phyloP scores from a whole-genome alignment of 2,113 vertebrate genomes.

The Cyprinus carpio region DNA sequence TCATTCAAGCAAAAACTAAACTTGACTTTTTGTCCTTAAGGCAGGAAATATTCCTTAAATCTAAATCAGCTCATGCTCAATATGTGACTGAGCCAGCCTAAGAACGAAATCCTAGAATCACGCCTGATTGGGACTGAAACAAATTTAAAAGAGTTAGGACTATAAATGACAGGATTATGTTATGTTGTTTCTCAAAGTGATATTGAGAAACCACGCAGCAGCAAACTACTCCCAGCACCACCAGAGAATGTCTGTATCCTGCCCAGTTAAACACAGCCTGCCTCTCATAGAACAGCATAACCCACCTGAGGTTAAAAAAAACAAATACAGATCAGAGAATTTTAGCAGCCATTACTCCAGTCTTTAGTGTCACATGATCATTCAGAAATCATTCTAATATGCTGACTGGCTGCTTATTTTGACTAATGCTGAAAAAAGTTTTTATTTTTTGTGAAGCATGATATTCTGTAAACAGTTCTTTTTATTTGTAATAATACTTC shows the following conservation, averaged over 20 bases:
- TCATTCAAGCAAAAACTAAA: not conserved
- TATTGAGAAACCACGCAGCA: slow-evolving; percentile 64
- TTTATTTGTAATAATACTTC: too few relatives aligned
- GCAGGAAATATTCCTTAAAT: not conserved
- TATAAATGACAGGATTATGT: not conserved
- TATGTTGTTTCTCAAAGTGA: slow-evolving; percentile 62
- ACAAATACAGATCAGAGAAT: not conserved
- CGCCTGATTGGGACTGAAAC: not conserved
- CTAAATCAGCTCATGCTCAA: not conserved
- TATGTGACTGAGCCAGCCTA: not conserved
- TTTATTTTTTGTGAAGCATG: not conserved
- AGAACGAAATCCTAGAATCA: not conserved
- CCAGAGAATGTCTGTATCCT: slow-evolving; percentile 58
- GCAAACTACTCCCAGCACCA: slow-evolving; percentile 60
- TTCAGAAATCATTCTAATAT: too few relatives aligned
- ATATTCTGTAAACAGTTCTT: too few relatives aligned
- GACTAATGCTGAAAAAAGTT: too few relatives aligned
- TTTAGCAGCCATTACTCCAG: too few relatives aligned
- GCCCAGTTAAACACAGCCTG: slow-evolving; percentile 45
- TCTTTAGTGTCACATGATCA: too few relatives aligned
- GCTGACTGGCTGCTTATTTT: too few relatives aligned
- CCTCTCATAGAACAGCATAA: slow-evolving; percentile 63
- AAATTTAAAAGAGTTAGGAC: not conserved
- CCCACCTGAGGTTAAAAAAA: slow-evolving; percentile 58
- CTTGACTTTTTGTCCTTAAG: not conserved